Conservation (phyloP, 1,140 invertebrate genomes). For the Hycleus cichorii region DNA sequence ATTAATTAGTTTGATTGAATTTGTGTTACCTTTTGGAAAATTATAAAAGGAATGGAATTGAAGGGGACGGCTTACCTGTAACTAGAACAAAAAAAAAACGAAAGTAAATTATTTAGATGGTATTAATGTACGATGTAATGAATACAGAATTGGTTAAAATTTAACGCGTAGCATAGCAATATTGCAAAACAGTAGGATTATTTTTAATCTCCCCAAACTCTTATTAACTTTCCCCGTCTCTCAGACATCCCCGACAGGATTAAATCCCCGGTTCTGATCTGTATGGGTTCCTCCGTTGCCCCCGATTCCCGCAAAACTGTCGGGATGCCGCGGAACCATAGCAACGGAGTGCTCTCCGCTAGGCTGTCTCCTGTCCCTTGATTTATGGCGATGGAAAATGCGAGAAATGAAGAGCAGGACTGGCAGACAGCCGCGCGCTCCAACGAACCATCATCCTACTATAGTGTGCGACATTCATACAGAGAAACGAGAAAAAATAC, state of each 20-base stretch:
- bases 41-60: background rate
- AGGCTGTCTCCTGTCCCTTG: slow-evolving; percentile 44
- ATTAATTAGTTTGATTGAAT: too few species aligned
- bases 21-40: too few species aligned
- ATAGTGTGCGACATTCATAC: background rate
- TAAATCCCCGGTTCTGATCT: slow-evolving; percentile 41
- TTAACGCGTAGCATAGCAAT: slow-evolving; percentile 25
- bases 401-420: slow-evolving; percentile 44
- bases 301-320: slow-evolving; percentile 32
- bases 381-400: slow-evolving; percentile 45
- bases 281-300: slow-evolving; percentile 16
- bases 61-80: slow-evolving; percentile 9
- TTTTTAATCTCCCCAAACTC: slow-evolving; percentile 43
- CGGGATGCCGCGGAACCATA: slow-evolving; percentile 42
- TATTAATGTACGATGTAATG: background rate
- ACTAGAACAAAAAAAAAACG: slow-evolving; percentile 1
- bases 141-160: slow-evolving; percentile 4
- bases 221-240: slow-evolving; percentile 41
- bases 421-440: slow-evolving; percentile 35
- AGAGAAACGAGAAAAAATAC: too few species aligned
- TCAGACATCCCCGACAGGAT: slow-evolving; percentile 37
- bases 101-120: too few species aligned
- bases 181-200: slow-evolving; percentile 43
- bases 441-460: slow-evolving; percentile 20
- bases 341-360: slow-evolving; percentile 40